Evolutionary conservation across 92 coral and sea anemone species (phyloP).

Genomic region (Palythoa grandis): DNA sequence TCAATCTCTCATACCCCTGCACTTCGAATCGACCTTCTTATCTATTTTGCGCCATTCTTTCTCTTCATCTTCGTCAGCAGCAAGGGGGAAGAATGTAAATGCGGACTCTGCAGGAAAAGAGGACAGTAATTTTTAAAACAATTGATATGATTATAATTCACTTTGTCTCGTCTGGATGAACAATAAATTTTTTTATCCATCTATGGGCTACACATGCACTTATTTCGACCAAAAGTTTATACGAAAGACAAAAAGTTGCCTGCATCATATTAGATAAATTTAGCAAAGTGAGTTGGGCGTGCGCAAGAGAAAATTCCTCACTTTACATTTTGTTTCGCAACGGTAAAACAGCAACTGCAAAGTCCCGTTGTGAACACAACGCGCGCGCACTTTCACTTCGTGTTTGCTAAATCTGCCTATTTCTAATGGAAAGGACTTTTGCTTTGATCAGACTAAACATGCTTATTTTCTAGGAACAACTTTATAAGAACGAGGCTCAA

Average conservation of each 20-base stretch:
- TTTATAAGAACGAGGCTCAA: background rate
- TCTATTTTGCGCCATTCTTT: conserved; percentile 7
- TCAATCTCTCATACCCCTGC: background rate
- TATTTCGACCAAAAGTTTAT: background rate
- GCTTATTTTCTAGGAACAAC: background rate
- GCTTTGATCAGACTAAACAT: background rate
- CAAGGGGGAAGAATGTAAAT: conserved; percentile 3
- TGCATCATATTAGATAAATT: conserved; percentile 1
- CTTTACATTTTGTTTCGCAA: background rate
- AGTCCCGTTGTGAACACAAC: background rate
- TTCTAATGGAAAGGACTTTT: background rate
- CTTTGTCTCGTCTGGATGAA: background rate
- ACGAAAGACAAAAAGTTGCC: background rate
- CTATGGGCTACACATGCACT: background rate
- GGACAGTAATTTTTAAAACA: conserved; percentile 1
- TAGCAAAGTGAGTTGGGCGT: conserved; percentile 2
- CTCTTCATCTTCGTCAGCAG: background rate
- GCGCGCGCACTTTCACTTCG: background rate
- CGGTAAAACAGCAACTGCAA: conserved; percentile 1
- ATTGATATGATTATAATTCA: conserved; percentile 3
- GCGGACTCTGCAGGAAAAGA: conserved; percentile 6
- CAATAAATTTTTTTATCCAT: background rate
- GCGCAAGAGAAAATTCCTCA: background rate
- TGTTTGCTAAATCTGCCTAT: background rate
- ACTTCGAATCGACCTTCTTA: background rate